These are phyloP conservation scores for Eretmochelys imbricata DNA, from an alignment of 2,113 vertebrate species.

Conservation along the genomic window DNA sequence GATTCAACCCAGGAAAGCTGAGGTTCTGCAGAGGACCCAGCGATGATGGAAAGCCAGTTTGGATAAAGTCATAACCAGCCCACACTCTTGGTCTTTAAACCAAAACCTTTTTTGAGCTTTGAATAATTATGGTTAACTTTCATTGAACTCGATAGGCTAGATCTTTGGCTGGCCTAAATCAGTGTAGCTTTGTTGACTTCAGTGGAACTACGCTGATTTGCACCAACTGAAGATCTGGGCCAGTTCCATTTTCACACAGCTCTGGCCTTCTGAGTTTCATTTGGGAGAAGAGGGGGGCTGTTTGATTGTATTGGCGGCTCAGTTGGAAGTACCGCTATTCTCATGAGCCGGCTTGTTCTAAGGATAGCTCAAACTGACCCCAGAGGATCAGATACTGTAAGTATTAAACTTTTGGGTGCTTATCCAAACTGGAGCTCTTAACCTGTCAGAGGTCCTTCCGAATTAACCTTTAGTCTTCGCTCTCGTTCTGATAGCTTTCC, in stretches of 20 bases:
- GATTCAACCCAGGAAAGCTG: background rate
- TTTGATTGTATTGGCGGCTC: background rate
- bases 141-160: background rate
- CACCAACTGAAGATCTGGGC: background rate
- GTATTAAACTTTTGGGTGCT: background rate
- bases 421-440: background rate
- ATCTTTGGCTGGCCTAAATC: background rate
- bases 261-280: background rate
- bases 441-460: background rate
- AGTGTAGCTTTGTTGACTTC: background rate
- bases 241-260: background rate
- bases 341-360: accelerated
- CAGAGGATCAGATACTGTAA: background rate
- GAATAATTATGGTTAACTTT: background rate
- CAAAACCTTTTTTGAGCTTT: background rate
- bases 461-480: background rate
- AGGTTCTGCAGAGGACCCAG: background rate
- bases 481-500: constrained; percentile 64
- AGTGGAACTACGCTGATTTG: background rate
- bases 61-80: constrained; percentile 71
- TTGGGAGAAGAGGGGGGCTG: background rate
- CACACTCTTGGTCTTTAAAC: background rate
- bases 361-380: background rate
- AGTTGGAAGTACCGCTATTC: background rate
- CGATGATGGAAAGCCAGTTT: background rate